phyloP scores from a whole-genome alignment of 2,113 vertebrate species.

The Dunckerocampus dactyliophorus region DNA sequence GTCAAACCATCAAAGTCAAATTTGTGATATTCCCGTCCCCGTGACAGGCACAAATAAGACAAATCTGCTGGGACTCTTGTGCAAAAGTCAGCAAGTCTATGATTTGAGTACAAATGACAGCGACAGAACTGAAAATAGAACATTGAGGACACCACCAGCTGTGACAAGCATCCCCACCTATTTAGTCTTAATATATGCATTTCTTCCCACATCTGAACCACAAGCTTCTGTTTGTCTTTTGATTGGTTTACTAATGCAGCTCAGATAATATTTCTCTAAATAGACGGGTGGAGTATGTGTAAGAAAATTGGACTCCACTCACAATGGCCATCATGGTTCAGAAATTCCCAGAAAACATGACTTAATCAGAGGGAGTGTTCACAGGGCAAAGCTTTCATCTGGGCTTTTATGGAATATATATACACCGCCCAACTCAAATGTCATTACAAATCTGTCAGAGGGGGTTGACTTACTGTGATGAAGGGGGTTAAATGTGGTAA shows the following conservation, averaged over 20 bases:
- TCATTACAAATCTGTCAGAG: slow-evolving; percentile 14
- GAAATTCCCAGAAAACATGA: slow-evolving; percentile 30
- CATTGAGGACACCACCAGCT: slow-evolving; percentile 44
- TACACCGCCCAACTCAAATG: not conserved
- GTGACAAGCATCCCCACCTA: slow-evolving; percentile 29
- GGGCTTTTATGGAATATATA: slow-evolving; percentile 15
- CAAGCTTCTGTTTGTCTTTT: not conserved
- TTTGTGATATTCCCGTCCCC: slow-evolving; percentile 31
- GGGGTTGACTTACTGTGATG: slow-evolving; percentile 6
- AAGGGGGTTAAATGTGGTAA: slow-evolving; percentile 3
- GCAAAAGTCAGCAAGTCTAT: slow-evolving; percentile 46
- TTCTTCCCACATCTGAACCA: slow-evolving; percentile 17
- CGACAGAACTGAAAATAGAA: slow-evolving; percentile 45
- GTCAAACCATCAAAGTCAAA: slow-evolving; percentile 54
- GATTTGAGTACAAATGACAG: slow-evolving; percentile 52
- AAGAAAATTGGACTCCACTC: slow-evolving; percentile 12
- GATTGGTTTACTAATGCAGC: slow-evolving; percentile 4
- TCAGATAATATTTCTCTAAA: slow-evolving; percentile 7
- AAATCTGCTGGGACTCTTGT: slow-evolving; percentile 39
- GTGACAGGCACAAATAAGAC: slow-evolving; percentile 27
- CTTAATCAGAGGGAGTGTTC: slow-evolving; percentile 18
- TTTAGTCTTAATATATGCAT: slow-evolving; percentile 28
- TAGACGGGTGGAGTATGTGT: slow-evolving; percentile 12
- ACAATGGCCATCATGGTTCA: not conserved
- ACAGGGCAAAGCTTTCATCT: slow-evolving; percentile 17